Base-by-base conservation (phyloP, 2,797 vertebrate species). In the Xiphophorus birchmanni region DNA sequence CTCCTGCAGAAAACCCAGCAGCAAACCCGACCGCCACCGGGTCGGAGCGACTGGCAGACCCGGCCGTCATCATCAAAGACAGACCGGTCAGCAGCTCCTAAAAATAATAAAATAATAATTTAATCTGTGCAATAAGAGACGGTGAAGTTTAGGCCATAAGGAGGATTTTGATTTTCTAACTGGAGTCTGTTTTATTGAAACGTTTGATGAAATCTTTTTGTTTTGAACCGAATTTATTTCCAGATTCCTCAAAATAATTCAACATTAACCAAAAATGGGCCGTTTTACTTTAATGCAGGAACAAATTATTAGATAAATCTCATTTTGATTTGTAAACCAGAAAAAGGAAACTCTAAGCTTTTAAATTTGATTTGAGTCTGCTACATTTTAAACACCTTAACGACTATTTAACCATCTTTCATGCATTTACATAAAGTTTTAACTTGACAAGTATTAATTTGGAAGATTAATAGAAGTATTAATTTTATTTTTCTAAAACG, bases 21-120 rank as follows among this genome's bases (percentile, higher is more conserved):
- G 29, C 84, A 52, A 90, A 89, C 69, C 8, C 86, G 12, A 78
- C 88, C 58, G 81, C 94, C 11, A 87, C 90, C 32, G 83, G 83
- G 12, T n/a, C 85, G 0, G 95, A 96, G 44, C 80, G 87, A 80
- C 85, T 96, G 90, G 77, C 90, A 5, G 96, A 96, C 87, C 91
- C 95, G 2, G 96, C 96, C 35, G 82, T 90, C 32, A 84, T 96
- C 82, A 94, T 96, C 78, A 96, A 95, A 86, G 95, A 95, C 75
- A 88, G 90, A 75, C 78, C 88, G 90, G 94, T 95, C 42, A 91
- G 92, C 92, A 23, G 44, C 52, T n/a, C 11, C 1, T 72, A 7
- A n/a, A 72, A 72, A 45, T 5, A 8, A 13, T 26, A 21, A 1
- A 63, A 21, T 65, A 21, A 65, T 40, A 23, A 65, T 21, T 35